Percentiles rank a stretch among this genome's conserved stretches.
Conservation (phyloP, 2,888 invertebrate genomes). For the Meiosimyza platycephala region DNA sequence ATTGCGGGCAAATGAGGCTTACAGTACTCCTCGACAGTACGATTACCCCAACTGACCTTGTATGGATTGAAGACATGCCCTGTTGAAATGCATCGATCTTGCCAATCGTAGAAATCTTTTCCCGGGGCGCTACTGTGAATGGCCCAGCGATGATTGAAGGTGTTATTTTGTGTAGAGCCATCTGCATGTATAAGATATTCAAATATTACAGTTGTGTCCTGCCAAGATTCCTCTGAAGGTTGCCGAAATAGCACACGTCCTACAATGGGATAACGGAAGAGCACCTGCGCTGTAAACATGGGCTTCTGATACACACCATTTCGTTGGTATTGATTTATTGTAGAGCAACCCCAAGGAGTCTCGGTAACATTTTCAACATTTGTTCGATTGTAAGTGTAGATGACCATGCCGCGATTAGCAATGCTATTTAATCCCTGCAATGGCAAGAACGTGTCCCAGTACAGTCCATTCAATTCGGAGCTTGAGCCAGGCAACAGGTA, state of each 20-base stretch:
- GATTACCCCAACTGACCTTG: slow-evolving; percentile 74
- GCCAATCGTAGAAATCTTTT: slow-evolving; percentile 92
- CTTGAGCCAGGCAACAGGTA: slow-evolving; percentile 76
- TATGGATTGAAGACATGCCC: slow-evolving; percentile 84
- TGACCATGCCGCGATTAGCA: slow-evolving; percentile 78
- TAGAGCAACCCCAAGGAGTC: slow-evolving; percentile 71
- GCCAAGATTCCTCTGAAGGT: slow-evolving; percentile 80
- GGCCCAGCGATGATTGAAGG: slow-evolving; percentile 83
- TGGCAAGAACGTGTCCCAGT: slow-evolving; percentile 88
- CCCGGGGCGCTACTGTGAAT: slow-evolving; percentile 84
- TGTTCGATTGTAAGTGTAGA: slow-evolving; percentile 59
- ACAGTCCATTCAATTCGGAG: slow-evolving; percentile 78
- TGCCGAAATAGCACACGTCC: slow-evolving; percentile 87
- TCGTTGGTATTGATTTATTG: slow-evolving; percentile 73
- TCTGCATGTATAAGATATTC: slow-evolving; percentile 90
- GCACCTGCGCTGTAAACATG: slow-evolving; percentile 82
- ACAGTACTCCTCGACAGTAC: slow-evolving; percentile 73
- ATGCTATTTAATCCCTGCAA: slow-evolving; percentile 83
- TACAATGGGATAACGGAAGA: slow-evolving; percentile 88
- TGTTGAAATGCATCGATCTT: slow-evolving; percentile 82
- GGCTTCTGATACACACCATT: slow-evolving; percentile 77
- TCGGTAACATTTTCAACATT: slow-evolving; percentile 59
- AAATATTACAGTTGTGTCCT: slow-evolving; percentile 86
- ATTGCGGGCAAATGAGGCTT: slow-evolving; percentile 70
- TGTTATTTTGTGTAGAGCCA: slow-evolving; percentile 81